A percentile compares a stretch with the other conserved stretches of the same genome.
phyloP scores from a whole-genome alignment of 1,140 invertebrate species.

The Luehdorfia chinensis region DNA sequence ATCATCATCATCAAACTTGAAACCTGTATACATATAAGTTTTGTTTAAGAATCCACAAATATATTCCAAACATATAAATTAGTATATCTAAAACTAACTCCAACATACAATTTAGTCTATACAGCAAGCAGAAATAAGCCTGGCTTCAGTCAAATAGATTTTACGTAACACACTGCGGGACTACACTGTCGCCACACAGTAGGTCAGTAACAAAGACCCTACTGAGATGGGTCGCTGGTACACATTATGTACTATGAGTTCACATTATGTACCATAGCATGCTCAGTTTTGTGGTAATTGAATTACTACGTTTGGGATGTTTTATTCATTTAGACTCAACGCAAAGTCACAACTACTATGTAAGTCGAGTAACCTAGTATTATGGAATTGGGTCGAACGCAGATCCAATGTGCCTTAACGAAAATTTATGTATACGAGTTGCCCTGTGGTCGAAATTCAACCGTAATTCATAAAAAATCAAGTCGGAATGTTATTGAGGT shows the following conservation, averaged over 20 bases:
- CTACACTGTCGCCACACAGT: background rate
- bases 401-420: too few relatives aligned
- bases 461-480: too few relatives aligned
- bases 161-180: constrained; percentile 14
- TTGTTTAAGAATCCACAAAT: too few relatives aligned
- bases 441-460: too few relatives aligned
- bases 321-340: background rate
- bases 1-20: too few relatives aligned
- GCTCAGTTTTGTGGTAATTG: constrained; percentile 3
- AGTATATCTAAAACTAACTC: constrained; percentile 3
- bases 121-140: constrained; percentile 6
- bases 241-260: constrained; percentile 2
- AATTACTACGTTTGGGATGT: constrained; percentile 6
- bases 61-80: too few relatives aligned
- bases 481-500: too few relatives aligned
- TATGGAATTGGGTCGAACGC: too few relatives aligned
- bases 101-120: background rate
- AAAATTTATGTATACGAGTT: too few relatives aligned
- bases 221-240: background rate
- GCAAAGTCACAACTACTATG: background rate
- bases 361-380: too few relatives aligned
- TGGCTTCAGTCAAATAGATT: constrained; percentile 9
- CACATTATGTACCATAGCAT: background rate
- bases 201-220: constrained; percentile 11
- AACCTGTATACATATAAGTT: too few relatives aligned